Conservation (phyloP, 2,888 invertebrate genomes). For the Lycocerus yunnanus region DNA sequence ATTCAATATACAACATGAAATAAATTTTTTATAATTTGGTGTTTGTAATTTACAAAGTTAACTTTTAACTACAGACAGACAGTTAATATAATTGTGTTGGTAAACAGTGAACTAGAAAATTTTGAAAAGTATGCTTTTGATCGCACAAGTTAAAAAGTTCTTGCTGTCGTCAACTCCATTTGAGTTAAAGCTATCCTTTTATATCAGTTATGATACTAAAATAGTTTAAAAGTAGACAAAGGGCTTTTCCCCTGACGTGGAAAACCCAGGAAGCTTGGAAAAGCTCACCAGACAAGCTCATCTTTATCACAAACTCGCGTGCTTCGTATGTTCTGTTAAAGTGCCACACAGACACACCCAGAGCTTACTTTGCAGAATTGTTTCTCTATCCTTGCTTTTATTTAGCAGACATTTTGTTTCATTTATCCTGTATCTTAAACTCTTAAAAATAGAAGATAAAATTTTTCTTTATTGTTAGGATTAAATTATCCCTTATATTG, state of each 20-base stretch:
- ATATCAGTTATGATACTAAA: conserved; percentile 31
- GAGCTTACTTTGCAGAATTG: conserved; percentile 48
- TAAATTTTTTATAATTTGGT: not conserved
- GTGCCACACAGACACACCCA: conserved; percentile 47
- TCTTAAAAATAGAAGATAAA: not conserved
- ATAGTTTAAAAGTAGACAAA: conserved; percentile 34
- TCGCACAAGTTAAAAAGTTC: not conserved
- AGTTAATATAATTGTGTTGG: not conserved
- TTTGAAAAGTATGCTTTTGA: not conserved
- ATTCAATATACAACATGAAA: too few relatives aligned
- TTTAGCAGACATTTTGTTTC: conserved; percentile 34
- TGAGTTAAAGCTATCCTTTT: conserved; percentile 4
- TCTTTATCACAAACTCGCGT: conserved; percentile 41
- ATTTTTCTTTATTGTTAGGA: not conserved
- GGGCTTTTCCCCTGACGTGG: conserved; percentile 34
- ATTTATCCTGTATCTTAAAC: conserved; percentile 37
- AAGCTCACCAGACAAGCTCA: conserved; percentile 40
- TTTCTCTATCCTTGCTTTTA: conserved; percentile 43
- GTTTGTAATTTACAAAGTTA: not conserved
- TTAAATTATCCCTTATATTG: not conserved
- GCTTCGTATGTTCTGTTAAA: conserved; percentile 43
- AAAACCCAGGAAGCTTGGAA: conserved; percentile 35
- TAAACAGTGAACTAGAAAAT: not conserved
- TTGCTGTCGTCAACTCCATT: not conserved
- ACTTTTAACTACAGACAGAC: too few relatives aligned